Conservation (phyloP, 2,888 invertebrate genomes). For the Rhingia rostrata region DNA sequence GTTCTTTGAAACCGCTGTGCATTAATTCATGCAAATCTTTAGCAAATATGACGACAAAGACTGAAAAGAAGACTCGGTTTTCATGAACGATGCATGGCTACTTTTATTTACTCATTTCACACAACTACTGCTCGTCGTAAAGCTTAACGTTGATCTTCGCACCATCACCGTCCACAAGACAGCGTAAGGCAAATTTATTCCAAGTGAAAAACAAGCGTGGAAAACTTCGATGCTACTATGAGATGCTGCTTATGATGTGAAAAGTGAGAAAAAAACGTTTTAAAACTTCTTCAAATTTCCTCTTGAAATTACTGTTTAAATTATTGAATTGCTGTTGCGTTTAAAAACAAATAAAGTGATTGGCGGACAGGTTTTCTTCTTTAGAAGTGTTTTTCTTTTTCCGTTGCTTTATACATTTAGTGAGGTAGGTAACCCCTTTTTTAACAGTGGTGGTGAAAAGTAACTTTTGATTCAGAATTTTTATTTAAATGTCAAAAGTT, state of each 20-base stretch:
- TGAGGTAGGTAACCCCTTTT: conserved; percentile 45
- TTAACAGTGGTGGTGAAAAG: conserved; percentile 6
- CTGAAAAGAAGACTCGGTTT: conserved; percentile 10
- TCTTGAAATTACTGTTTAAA: conserved; percentile 61
- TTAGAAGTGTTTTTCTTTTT: background rate
- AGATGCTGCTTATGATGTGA: conserved; percentile 24
- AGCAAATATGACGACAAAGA: conserved; percentile 27
- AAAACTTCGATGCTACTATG: conserved; percentile 28
- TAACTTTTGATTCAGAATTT: background rate
- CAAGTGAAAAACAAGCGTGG: conserved; percentile 35
- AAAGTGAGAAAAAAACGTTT: conserved; percentile 21
- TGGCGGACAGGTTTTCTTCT: conserved; percentile 59
- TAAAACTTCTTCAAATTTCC: conserved; percentile 53
- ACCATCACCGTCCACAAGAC: conserved; percentile 14
- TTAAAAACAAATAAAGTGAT: conserved; percentile 66
- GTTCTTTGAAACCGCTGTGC: conserved; percentile 24
- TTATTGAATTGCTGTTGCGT: conserved; percentile 65
- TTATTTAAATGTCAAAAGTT: too few species aligned
- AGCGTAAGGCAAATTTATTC: conserved; percentile 21
- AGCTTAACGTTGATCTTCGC: conserved; percentile 45
- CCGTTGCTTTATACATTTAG: background rate
- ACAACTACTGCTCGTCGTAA: conserved; percentile 8
- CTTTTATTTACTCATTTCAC: conserved; percentile 35
- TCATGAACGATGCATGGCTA: conserved; percentile 9
- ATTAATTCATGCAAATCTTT: conserved; percentile 52